These are phyloP conservation scores for Riptortus pedestris DNA, from an alignment of 1,140 invertebrate species.

Conservation along the genomic window DNA sequence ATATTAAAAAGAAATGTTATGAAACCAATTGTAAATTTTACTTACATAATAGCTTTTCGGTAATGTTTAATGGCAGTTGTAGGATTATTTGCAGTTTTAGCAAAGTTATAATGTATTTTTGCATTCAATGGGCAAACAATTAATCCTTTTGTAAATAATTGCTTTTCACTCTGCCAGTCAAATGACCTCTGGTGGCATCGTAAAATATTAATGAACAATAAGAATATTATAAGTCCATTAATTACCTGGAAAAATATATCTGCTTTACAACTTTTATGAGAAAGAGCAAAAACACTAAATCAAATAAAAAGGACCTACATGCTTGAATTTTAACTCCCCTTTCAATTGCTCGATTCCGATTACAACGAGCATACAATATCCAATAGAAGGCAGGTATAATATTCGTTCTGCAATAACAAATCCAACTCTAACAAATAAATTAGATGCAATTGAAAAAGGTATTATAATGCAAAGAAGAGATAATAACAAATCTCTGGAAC, in stretches of 20 bases:
- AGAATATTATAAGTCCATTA: conserved; percentile 35
- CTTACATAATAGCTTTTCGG: conserved; percentile 58
- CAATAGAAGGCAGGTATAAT: conserved; percentile 75
- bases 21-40: background rate
- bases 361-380: conserved; percentile 65
- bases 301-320: background rate
- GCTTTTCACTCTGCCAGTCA: conserved; percentile 68
- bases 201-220: conserved; percentile 46
- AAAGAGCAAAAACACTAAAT: background rate
- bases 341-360: conserved; percentile 48
- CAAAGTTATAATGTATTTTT: conserved; percentile 94
- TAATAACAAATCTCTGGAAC: conserved; percentile 48
- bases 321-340: conserved; percentile 32
- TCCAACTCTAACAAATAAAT: conserved; percentile 81
- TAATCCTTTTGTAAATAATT: conserved; percentile 59
- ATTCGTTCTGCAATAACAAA: conserved; percentile 84
- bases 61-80: conserved; percentile 65
- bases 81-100: conserved; percentile 50
- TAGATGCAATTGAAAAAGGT: conserved; percentile 85
- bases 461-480: conserved; percentile 60
- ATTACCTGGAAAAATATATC: conserved; percentile 27
- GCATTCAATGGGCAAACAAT: conserved; percentile 77
- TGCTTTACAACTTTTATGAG: background rate
- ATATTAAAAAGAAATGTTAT: background rate
- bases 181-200: conserved; percentile 57